These are phyloP conservation scores for Microctenopoma steveboyesi DNA, from an alignment of 2,797 vertebrate species.

Conservation along the genomic window DNA sequence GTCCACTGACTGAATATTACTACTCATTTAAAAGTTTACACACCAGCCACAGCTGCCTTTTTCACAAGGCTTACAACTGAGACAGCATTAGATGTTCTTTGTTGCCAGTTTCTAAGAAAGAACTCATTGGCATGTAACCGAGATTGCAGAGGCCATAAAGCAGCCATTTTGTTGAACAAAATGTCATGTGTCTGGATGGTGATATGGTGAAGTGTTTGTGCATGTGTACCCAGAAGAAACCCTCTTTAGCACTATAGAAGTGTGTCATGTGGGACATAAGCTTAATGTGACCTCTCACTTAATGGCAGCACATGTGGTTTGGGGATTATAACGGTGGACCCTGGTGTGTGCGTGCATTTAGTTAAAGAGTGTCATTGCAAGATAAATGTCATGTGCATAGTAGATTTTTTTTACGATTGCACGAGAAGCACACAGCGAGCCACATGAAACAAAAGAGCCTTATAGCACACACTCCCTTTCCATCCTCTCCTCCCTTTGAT, in stretches of 20 bases:
- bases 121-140: conserved; percentile 12
- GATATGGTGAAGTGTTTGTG: conserved; percentile 15
- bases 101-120: conserved; percentile 11
- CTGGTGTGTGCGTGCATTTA: not conserved
- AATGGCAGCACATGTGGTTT: conserved; percentile 45
- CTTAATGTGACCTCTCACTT: conserved; percentile 53
- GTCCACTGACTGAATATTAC: conserved; percentile 8
- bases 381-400: conserved; percentile 10
- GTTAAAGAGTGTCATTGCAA: not conserved
- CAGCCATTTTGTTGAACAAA: conserved; percentile 47
- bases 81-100: conserved; percentile 18
- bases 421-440: conserved; percentile 4
- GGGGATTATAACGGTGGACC: conserved; percentile 18
- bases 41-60: conserved; percentile 22
- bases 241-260: conserved; percentile 16
- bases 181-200: conserved; percentile 23
- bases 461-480: not conserved
- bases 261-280: conserved; percentile 52
- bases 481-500: conserved; percentile 34
- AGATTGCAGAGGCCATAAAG: conserved; percentile 26
- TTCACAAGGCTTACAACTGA: conserved; percentile 1
- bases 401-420: not conserved
- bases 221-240: conserved; percentile 16
- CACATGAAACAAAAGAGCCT: conserved; percentile 25
- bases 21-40: conserved; percentile 15